Evolutionary conservation across 2,797 vertebrate genomes (phyloP), one percentile per base, ranked within the genome.

Genomic region (Odontamblyopus rebecca): DNA sequence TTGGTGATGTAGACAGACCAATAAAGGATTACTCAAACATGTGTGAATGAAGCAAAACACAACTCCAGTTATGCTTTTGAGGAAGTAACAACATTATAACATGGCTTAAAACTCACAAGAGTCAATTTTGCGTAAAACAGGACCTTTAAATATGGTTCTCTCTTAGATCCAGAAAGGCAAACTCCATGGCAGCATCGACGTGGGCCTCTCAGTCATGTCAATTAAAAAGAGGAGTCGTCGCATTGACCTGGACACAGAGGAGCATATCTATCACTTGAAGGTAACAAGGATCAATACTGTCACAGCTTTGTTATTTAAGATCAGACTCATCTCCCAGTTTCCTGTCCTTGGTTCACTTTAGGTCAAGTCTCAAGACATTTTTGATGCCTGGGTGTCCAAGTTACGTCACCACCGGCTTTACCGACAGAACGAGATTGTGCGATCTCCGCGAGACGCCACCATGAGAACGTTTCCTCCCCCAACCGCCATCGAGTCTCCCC

Each of bases 221-320:
- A 96, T 99, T 69, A 99, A 99, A 92, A 99, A 99, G 93, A 96
- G 95, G 86, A 96, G 96, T 74, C 95, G 97, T 11, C 95, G 98
- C 68, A 99, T 99, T 83, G 98, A 99, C 87, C 94, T 99, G 75
- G 98, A 99, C 90, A 99, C 98, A 0, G 98, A 99, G 86, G 98
- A 99, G 82, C 97, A 99, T 61, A 99, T 99, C 83, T 99, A 99
- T 89, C 98, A 99, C 87, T 92, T 99, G 78, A 99, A 99, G 96
- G 98, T 99, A 87, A 86, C 90, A 69, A 51, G 15, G 38, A 66
- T 67, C 73, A 50, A 18, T 74, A 30, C 8, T 54, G 16, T 71
- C 30, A 13, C 68, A 30, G 5, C 11, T 16, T 3, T 13, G 23
- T 77, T 38, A n/a, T 41, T 44, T 72, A 63, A 29, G 56, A 48